These are phyloP conservation scores for Coreius guichenoti DNA, from an alignment of 2,797 vertebrate genomes.

Conservation along the genomic window DNA sequence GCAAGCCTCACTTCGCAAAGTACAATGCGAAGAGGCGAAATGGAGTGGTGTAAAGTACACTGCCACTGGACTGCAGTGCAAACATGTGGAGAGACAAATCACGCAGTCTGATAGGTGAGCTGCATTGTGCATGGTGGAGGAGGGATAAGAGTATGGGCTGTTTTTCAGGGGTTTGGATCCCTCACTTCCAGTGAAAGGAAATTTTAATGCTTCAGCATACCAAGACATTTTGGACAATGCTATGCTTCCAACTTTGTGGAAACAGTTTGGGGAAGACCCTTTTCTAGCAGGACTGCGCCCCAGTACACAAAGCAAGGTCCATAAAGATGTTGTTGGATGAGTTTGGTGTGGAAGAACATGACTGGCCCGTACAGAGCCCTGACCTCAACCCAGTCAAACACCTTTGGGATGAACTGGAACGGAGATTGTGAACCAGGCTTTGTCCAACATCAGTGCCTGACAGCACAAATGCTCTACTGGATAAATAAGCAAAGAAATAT, in stretches of 20 bases:
- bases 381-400: too few relatives aligned
- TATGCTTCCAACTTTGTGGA: too few relatives aligned
- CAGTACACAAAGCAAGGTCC: neutral
- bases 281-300: neutral
- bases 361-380: too few relatives aligned
- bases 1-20: neutral
- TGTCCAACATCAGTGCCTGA: too few relatives aligned
- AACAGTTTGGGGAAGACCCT: neutral
- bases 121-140: neutral
- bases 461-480: too few relatives aligned
- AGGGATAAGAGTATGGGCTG: neutral
- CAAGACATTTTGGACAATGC: neutral
- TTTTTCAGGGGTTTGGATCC: neutral
- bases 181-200: neutral
- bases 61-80: neutral
- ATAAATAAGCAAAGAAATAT: too few relatives aligned
- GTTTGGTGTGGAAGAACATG: too few relatives aligned
- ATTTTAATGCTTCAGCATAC: neutral
- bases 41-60: neutral
- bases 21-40: neutral
- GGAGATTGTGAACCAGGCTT: too few relatives aligned
- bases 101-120: neutral
- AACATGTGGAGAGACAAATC: neutral
- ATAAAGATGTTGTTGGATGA: neutral
- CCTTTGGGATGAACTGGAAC: too few relatives aligned